Evolutionary conservation across 2,113 vertebrate species (phyloP), one percentile per base, ranked within the genome.

Genomic region (Ceyx margarethae): DNA sequence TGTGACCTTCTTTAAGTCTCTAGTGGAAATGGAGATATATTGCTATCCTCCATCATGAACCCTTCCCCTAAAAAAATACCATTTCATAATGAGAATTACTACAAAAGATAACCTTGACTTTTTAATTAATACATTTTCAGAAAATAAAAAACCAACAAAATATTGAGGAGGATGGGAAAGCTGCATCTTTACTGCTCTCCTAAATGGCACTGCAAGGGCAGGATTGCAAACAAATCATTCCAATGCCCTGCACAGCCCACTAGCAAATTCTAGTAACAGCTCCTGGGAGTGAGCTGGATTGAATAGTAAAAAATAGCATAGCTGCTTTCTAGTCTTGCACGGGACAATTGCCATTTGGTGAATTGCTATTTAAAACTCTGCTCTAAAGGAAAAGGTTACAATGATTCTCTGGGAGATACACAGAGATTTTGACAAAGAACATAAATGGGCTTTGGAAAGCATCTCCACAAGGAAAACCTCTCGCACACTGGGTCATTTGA

Each of bases 401-500:
- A 50, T 83, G 72, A 78, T 80, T 87, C 60, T 85, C 79, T 65
- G 83, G 84, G 82, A 95, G 60, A 37, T 58, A 35, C 13, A 16
- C 50, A 71, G 9, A 42, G 57, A 51, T 68, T 95, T 77, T 85
- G 48, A 87, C 83, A 92, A 92, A 87, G 89, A 86, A 60, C 25
- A 56, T 64, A 93, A 90, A 85, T 50, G 31, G 60, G 29, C 61
- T 93, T 91, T 94, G 76, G 83, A 94, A 94, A 93, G 60, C 74
- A 82, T 90, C 87, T 84, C 60, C 80, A 51, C 50, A 23, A 29
- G 84, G 69, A 80, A 92, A 95, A 76, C 31, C 83, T 84, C 95
- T 94, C 90, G 64, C 90, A 23, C 9, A 20, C 50, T 62, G 22
- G 65, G 71, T 90, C n/a, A 68, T 91, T 90, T 86, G 87, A 95